phyloP scores from a whole-genome alignment of 2,888 invertebrate species.

The Labia minor region DNA sequence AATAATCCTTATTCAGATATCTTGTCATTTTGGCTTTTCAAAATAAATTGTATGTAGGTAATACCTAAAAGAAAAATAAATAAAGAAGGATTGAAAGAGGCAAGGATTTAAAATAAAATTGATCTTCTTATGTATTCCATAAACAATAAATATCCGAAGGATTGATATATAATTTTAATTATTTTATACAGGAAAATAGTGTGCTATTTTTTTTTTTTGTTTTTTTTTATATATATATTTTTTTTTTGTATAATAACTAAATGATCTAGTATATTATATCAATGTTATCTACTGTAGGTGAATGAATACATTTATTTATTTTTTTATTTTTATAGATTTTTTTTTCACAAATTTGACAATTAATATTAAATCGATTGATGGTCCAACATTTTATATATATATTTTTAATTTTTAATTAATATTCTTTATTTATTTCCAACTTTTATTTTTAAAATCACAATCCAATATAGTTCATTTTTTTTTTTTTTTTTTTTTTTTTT shows the following conservation, averaged over 20 bases:
- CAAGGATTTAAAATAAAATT: not conserved
- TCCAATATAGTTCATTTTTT: too few species aligned
- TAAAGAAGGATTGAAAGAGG: not conserved
- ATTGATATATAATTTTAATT: not conserved
- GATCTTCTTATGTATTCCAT: not conserved
- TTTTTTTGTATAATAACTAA: not conserved
- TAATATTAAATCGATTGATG: not conserved
- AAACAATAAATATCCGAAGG: not conserved
- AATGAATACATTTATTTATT: slow-evolving; percentile 8
- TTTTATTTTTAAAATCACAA: not conserved
- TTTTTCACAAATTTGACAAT: not conserved
- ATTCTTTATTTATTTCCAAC: too few species aligned
- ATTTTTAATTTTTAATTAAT: not conserved
- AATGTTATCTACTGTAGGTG: not conserved
- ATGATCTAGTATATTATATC: not conserved
- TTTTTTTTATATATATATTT: not conserved
- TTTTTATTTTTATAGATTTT: too few species aligned
- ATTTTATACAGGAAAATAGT: not conserved
- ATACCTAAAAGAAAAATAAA: not conserved
- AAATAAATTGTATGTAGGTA: too few species aligned
- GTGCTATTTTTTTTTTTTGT: not conserved
- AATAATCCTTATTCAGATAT: too few species aligned
- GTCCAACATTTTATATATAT: not conserved
- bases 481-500: not conserved
- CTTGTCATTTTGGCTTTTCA: too few species aligned